phyloP scores from a whole-genome alignment of 2,113 vertebrate species.

The Thunnus maccoyii region DNA sequence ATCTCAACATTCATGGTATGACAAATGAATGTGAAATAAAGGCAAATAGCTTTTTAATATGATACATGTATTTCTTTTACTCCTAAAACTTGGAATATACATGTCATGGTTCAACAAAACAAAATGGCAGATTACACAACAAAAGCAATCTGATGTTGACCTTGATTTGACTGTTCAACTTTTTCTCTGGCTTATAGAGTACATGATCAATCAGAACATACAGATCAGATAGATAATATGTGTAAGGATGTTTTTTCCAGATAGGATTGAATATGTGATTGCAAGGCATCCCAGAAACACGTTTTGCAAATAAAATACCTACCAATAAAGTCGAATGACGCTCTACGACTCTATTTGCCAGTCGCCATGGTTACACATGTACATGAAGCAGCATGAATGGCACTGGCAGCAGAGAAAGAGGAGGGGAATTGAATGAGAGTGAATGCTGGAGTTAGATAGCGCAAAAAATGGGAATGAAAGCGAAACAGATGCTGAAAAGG shows the following conservation, averaged over 20 bases:
- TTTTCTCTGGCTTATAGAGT: not conserved
- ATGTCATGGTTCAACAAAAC: not conserved
- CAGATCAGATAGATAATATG: not conserved
- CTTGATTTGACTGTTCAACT: not conserved
- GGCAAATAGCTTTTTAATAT: not conserved
- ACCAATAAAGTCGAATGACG: constrained; percentile 32
- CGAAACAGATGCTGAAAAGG: constrained; percentile 31
- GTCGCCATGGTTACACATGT: constrained; percentile 59
- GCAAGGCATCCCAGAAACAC: not conserved
- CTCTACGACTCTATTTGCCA: constrained; percentile 37
- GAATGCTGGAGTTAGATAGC: constrained; percentile 38
- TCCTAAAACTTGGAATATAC: too few relatives aligned
- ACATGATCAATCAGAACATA: not conserved
- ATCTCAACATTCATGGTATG: too few relatives aligned
- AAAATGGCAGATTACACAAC: not conserved
- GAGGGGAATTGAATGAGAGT: constrained; percentile 27
- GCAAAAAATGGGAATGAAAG: constrained; percentile 43
- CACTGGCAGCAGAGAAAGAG: constrained; percentile 2
- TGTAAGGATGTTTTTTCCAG: not conserved
- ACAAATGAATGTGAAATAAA: too few relatives aligned
- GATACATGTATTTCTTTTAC: not conserved
- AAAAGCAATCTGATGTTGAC: not conserved
- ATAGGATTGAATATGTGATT: not conserved
- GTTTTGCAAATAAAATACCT: constrained; percentile 29
- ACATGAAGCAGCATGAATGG: constrained; percentile 48